Base-by-base conservation (phyloP, 2,888 invertebrate species). In the Trilocha varians region DNA sequence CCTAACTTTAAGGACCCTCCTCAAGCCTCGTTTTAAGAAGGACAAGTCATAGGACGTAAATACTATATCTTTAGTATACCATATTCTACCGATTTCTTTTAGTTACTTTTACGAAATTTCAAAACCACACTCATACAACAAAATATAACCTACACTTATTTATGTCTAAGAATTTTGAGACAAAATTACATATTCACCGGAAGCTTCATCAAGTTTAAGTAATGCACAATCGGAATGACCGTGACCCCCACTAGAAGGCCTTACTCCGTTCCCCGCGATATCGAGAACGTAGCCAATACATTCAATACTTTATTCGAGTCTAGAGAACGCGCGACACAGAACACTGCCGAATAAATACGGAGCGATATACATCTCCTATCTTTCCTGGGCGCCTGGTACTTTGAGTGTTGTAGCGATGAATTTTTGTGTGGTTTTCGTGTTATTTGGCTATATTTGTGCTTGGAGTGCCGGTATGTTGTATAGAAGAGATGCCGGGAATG, bases 321-420 rank as follows among this genome's bases (percentile, higher is more conserved):
- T 69, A 62, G 71, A 66, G 77, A 66, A 57, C 72, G 63, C 62
- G 70, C 76, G 68, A 74, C 76, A 67, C 77, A 71, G 70, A 69
- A 74, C 67, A 70, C 65, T 75, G 78, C 79, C 78, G 73, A 80
- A 83, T 82, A 82, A 83, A 82, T 76, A 80, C 74, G 72, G 64
- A 65, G 69, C 77, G 72, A 82, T 74, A 82, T 80, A 83, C 78
- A 79, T 67, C 72, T 62, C 64, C 72, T 69, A 75, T 72, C 71
- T 70, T 44, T 55, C 55, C 67, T 72, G 74, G 71, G 74, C 74
- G 76, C 74, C 75, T 65, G 57, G 72, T 68, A 71, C 68, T 65
- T 65, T 74, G 69, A 70, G 63, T 66, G 66, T 74, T 73, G 68
- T 63, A 65, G 77, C 73, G 68, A 84, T 83, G 84, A 83, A 84